Evolutionary conservation across 2,113 vertebrate genomes (phyloP).

Genomic region (Macaca mulatta): DNA sequence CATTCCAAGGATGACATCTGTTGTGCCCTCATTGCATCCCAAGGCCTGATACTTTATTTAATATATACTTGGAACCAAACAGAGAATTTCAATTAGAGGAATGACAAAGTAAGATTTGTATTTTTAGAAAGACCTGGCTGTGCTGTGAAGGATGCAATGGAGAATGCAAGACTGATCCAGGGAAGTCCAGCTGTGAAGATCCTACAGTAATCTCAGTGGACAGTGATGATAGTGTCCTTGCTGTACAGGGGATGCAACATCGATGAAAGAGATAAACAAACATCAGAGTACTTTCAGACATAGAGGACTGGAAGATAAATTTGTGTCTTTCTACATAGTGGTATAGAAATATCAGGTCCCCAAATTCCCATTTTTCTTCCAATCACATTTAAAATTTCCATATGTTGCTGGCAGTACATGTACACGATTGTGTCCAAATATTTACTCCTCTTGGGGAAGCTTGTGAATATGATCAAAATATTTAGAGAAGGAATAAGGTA

Average conservation of each 20-base stretch:
- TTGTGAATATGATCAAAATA: background rate
- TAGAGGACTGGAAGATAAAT: too few relatives aligned
- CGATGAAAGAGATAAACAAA: background rate
- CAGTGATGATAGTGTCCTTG: background rate
- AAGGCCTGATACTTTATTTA: background rate
- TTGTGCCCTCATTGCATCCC: background rate
- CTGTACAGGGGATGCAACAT: background rate
- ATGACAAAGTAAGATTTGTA: too few relatives aligned
- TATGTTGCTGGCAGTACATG: background rate
- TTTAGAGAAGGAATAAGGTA: background rate
- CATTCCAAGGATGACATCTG: background rate
- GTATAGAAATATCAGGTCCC: background rate
- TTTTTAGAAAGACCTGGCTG: background rate
- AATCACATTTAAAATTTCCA: background rate
- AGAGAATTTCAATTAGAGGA: background rate
- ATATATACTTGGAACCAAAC: background rate
- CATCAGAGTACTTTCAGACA: background rate
- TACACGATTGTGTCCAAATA: background rate
- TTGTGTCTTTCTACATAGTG: background rate
- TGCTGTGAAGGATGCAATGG: background rate
- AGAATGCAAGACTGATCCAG: background rate
- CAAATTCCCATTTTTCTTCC: background rate
- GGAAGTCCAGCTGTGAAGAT: background rate
- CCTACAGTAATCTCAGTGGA: fast-evolving
- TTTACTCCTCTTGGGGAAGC: background rate